Conservation (phyloP, 2,888 invertebrate genomes). For the Emmelina monodactyla region DNA sequence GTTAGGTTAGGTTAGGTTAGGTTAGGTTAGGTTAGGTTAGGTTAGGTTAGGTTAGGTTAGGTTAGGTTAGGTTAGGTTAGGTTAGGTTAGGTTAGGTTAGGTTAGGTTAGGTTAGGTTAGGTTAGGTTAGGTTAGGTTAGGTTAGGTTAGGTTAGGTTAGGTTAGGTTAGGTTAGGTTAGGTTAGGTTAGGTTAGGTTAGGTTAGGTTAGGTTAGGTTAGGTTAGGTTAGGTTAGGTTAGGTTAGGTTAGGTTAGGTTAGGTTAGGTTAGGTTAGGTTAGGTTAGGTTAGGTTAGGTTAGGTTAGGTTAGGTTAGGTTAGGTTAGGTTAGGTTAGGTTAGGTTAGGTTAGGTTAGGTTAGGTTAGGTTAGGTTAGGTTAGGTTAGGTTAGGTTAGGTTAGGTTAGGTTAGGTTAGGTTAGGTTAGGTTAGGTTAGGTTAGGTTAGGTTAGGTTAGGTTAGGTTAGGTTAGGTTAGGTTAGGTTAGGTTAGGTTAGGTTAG, state of each 20-base stretch:
- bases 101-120: conserved; percentile 5
- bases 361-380: conserved; percentile 10
- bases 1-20: conserved; percentile 11
- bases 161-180: conserved; percentile 11
- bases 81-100: conserved; percentile 6
- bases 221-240: conserved; percentile 11
- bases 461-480: conserved; percentile 10
- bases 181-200: conserved; percentile 11
- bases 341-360: conserved; percentile 11
- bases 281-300: conserved; percentile 11
- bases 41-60: conserved; percentile 1
- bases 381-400: conserved; percentile 10
- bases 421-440: conserved; percentile 10
- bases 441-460: conserved; percentile 10
- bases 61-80: conserved; percentile 5
- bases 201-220: conserved; percentile 11
- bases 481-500: conserved; percentile 11
- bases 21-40: conserved; percentile 11
- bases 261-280: conserved; percentile 11
- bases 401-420: conserved; percentile 10
- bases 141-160: conserved; percentile 5
- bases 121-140: conserved; percentile 6
- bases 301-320: conserved; percentile 11
- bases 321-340: conserved; percentile 11
- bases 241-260: conserved; percentile 11